Percentiles rank a stretch among this genome's conserved stretches.
phyloP scores from a whole-genome alignment of 1,140 invertebrate genomes.

The Xylocopa sonorina region DNA sequence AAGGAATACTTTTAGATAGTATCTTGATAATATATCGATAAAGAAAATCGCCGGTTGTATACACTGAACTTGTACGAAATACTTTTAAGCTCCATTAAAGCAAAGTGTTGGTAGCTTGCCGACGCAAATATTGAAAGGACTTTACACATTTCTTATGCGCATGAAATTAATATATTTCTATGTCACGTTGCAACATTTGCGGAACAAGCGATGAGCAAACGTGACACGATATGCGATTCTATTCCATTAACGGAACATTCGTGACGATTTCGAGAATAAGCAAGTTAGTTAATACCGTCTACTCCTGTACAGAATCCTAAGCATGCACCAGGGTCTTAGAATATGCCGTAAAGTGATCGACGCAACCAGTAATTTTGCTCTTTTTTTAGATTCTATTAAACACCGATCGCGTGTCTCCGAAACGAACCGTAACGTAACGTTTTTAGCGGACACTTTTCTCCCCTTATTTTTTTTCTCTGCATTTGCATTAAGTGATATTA shows the following conservation, averaged over 20 bases:
- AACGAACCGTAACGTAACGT: conserved; percentile 4
- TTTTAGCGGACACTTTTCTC: not conserved
- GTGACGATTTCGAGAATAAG: conserved; percentile 28
- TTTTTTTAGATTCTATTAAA: conserved; percentile 34
- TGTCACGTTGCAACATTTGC: conserved; percentile 10
- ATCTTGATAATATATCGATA: no score
- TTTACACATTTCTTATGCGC: not conserved
- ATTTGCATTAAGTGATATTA: conserved; percentile 32
- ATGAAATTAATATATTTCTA: conserved; percentile 3
- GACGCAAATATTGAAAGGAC: not conserved
- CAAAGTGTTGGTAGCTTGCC: not conserved
- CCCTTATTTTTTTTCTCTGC: not conserved
- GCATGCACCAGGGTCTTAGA: conserved; percentile 19
- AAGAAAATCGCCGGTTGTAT: not conserved
- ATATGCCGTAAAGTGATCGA: conserved; percentile 3
- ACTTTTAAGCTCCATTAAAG: not conserved
- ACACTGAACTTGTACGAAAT: conserved; percentile 10
- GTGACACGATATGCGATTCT: conserved; percentile 5
- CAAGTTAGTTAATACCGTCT: not conserved
- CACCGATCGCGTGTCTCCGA: conserved; percentile 34
- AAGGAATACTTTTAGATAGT: no score
- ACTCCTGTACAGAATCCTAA: not conserved
- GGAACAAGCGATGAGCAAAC: not conserved
- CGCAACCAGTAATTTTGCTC: conserved; percentile 3
- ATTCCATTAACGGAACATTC: not conserved